Conservation (phyloP, 2,113 vertebrate genomes). For the Loxodonta africana region DNA sequence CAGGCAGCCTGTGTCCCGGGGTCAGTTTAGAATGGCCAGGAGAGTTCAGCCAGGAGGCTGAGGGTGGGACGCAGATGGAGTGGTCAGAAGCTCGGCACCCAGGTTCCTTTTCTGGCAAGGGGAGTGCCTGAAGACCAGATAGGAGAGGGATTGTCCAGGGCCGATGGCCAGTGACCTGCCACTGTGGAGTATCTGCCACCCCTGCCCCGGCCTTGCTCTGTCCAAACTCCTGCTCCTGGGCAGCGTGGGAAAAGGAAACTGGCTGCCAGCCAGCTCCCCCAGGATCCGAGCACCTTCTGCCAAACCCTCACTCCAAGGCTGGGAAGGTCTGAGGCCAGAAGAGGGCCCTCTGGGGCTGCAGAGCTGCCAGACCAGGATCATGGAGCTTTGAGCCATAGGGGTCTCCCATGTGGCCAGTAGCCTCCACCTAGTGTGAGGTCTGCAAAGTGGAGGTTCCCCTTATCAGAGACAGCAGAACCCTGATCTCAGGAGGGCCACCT, state of each 20-base stretch:
- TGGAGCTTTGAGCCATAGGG: background rate
- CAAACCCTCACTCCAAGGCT: fast-evolving
- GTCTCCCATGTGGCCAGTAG: background rate
- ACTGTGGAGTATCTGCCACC: no score
- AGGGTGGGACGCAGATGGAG: background rate
- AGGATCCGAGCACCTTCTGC: no score
- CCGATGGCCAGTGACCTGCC: background rate
- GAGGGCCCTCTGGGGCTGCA: background rate
- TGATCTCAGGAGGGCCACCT: background rate
- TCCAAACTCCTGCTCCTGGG: no score
- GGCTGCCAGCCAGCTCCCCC: background rate
- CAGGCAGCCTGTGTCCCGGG: background rate
- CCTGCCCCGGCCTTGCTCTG: no score
- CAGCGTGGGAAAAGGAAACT: fast-evolving
- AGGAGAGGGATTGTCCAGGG: background rate
- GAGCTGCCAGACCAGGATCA: fast-evolving
- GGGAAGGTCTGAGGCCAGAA: background rate
- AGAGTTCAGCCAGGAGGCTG: no score
- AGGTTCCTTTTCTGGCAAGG: background rate
- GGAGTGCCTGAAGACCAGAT: background rate
- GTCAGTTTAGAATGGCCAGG: background rate
- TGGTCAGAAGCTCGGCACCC: no score
- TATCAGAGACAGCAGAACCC: background rate
- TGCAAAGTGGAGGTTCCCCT: background rate
- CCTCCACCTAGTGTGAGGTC: no score